These are phyloP conservation scores for Lipotes vexillifer DNA, from an alignment of 2,113 vertebrate genomes.

Conservation along the genomic window DNA sequence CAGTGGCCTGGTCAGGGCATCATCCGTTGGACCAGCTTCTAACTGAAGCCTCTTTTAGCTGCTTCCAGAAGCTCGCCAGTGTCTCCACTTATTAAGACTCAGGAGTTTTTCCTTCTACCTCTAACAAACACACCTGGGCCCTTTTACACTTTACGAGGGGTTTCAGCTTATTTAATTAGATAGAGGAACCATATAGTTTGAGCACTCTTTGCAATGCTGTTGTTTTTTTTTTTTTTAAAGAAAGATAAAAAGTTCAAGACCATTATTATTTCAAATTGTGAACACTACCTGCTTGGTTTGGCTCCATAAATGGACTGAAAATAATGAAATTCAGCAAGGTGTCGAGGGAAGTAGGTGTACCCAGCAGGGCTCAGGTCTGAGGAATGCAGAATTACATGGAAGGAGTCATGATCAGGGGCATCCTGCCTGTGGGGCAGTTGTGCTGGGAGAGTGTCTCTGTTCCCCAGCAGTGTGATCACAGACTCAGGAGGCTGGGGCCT, in stretches of 20 bases:
- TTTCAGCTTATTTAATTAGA: slow-evolving; percentile 1
- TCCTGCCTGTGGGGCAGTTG: not conserved
- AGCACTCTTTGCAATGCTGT: not conserved
- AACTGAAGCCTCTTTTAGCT: not conserved
- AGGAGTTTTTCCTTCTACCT: not conserved
- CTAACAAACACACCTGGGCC: not conserved
- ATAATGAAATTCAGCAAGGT: not conserved
- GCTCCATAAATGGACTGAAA: not conserved
- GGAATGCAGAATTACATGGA: not conserved
- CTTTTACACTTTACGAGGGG: not conserved
- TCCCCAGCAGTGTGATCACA: not conserved
- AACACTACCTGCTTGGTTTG: not conserved
- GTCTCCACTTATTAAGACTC: not conserved
- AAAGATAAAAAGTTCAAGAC: slow-evolving; percentile 20
- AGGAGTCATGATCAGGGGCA: not conserved
- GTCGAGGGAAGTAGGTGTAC: not conserved
- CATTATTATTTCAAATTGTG: slow-evolving; percentile 47
- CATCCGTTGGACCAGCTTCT: not conserved
- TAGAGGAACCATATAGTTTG: not conserved
- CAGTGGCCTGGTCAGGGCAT: rapidly evolving
- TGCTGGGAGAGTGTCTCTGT: not conserved
- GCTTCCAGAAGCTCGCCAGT: not conserved
- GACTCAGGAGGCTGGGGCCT: not conserved
- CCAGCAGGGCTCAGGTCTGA: not conserved
- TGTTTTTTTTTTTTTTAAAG: not conserved